These are phyloP conservation scores for Otus sunia DNA, from an alignment of 2,113 vertebrate genomes.

Conservation along the genomic window DNA sequence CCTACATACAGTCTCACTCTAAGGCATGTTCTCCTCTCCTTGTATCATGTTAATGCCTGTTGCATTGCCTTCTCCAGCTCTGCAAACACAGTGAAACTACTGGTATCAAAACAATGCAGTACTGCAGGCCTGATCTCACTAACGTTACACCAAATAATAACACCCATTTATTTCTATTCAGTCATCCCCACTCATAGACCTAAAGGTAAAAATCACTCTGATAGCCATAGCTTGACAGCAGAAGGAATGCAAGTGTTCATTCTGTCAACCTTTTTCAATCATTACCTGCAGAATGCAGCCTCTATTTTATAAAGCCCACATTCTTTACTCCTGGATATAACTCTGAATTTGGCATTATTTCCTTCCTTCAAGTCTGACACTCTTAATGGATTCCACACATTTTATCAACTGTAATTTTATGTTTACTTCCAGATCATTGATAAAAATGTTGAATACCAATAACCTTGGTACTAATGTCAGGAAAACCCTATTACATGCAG, in stretches of 20 bases:
- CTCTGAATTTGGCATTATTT: neutral
- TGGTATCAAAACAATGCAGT: neutral
- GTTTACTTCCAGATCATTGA: neutral
- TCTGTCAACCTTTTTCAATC: neutral
- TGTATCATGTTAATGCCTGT: neutral
- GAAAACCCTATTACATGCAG: neutral
- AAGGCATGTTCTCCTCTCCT: neutral
- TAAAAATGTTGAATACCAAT: neutral
- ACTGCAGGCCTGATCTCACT: neutral
- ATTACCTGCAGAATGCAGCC: neutral
- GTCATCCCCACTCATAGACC: neutral
- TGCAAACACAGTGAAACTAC: neutral
- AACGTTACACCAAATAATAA: neutral
- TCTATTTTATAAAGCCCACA: neutral
- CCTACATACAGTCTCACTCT: neutral
- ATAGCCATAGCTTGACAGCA: neutral
- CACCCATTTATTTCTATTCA: neutral
- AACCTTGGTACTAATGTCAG: neutral
- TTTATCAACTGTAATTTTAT: neutral
- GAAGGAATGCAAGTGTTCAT: neutral
- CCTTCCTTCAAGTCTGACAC: neutral
- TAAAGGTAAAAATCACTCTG: neutral
- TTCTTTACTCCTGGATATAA: neutral
- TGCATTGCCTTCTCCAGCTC: neutral
- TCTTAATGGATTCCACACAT: neutral